These are phyloP conservation scores for Lasioglossum baleicum DNA, from an alignment of 1,140 invertebrate species.

Conservation along the genomic window DNA sequence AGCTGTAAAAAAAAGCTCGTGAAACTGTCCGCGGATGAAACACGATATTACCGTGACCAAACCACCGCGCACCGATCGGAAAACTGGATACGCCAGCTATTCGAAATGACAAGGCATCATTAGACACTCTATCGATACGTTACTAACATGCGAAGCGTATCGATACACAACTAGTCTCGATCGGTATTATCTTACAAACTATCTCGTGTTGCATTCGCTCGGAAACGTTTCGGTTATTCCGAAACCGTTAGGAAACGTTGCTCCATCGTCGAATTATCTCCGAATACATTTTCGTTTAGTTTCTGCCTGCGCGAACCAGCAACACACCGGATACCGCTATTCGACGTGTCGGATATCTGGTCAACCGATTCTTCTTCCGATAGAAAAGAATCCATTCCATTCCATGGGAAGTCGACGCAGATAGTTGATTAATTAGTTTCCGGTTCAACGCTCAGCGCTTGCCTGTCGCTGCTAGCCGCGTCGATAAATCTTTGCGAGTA, in stretches of 20 bases:
- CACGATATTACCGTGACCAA: conserved; percentile 3
- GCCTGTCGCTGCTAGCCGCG: too few species aligned
- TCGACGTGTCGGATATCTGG: too few species aligned
- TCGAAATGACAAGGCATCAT: conserved; percentile 12
- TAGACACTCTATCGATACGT: neutral
- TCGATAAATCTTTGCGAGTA: too few species aligned
- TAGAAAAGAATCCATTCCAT: too few species aligned
- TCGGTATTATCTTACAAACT: neutral
- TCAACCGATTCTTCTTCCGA: too few species aligned
- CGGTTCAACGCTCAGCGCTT: too few species aligned
- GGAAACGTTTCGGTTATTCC: neutral
- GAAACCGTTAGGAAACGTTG: neutral
- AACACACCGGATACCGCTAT: too few species aligned
- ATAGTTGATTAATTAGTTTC: too few species aligned
- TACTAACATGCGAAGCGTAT: neutral
- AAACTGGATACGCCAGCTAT: neutral
- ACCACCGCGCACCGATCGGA: neutral
- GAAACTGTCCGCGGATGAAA: neutral
- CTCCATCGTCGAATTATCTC: too few species aligned
- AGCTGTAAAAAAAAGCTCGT: neutral
- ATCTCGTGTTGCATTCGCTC: neutral
- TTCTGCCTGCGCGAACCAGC: too few species aligned
- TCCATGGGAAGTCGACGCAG: too few species aligned
- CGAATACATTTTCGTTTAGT: too few species aligned
- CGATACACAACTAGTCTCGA: neutral